Evolutionary conservation across 2,888 invertebrate genomes (phyloP).

Genomic region (Pseudolycoriella hygida): DNA sequence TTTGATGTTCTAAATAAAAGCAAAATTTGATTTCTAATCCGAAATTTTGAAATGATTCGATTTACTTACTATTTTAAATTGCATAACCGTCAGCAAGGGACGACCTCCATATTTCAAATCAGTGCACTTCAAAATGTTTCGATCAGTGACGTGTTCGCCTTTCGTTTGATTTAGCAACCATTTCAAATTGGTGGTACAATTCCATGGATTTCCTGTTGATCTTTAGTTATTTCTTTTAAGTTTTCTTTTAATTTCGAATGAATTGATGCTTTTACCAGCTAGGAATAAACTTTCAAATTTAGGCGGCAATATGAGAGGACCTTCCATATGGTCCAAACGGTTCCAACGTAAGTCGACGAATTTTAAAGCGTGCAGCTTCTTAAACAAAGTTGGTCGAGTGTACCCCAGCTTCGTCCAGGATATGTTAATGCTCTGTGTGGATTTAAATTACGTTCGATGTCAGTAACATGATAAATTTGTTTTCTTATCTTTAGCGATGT

Average conservation of each 20-base stretch:
- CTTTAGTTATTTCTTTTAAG: background rate
- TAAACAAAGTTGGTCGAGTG: constrained; percentile 21
- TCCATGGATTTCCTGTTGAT: constrained; percentile 23
- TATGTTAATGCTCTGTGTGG: constrained; percentile 24
- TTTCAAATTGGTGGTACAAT: constrained; percentile 25
- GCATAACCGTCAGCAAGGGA: constrained; percentile 23
- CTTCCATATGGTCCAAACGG: constrained; percentile 23
- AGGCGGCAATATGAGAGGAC: constrained; percentile 19
- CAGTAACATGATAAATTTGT: background rate
- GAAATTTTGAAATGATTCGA: background rate
- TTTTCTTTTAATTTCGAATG: background rate
- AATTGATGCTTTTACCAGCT: constrained; percentile 15
- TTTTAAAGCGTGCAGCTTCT: constrained; percentile 18
- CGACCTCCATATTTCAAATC: constrained; percentile 21
- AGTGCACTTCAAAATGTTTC: constrained; percentile 20
- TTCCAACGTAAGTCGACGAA: constrained; percentile 26
- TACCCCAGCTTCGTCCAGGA: constrained; percentile 25
- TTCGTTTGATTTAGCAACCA: constrained; percentile 23
- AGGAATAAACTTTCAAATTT: constrained; percentile 21
- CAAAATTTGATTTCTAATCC: constrained; percentile 5
- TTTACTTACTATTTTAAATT: constrained; percentile 21
- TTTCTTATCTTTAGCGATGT: too few species aligned
- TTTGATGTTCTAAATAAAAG: constrained; percentile 15
- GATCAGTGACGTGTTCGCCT: constrained; percentile 20
- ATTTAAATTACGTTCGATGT: too few species aligned